A percentile compares a stretch with the other conserved stretches of the same genome.
Evolutionary conservation across 2,113 vertebrate genomes (phyloP).

Genomic region (Piaya cayana): DNA sequence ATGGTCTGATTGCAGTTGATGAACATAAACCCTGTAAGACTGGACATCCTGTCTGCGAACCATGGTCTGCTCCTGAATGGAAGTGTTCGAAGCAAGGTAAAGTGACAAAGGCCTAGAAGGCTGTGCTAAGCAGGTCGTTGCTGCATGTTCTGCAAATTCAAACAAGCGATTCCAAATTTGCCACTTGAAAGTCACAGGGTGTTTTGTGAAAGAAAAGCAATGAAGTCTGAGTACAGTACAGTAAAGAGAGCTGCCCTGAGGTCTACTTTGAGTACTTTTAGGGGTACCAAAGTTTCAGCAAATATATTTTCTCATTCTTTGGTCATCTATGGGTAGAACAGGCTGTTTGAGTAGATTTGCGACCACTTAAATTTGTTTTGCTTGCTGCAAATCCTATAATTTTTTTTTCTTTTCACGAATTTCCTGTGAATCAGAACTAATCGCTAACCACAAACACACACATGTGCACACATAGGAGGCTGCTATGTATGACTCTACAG

Average conservation of each 20-base stretch:
- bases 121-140: not conserved
- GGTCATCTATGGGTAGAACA: not conserved
- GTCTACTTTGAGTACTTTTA: not conserved
- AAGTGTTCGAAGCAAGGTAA: not conserved
- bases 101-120: not conserved
- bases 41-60: not conserved
- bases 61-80: not conserved
- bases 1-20: not conserved
- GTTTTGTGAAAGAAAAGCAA: not conserved
- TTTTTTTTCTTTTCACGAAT: not conserved
- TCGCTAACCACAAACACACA: not conserved
- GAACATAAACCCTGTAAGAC: not conserved
- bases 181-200: not conserved
- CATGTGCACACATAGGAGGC: not conserved
- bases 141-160: fast-evolving
- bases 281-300: not conserved
- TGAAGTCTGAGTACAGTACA: not conserved
- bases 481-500: not conserved
- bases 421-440: not conserved
- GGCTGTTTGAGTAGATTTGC: not conserved
- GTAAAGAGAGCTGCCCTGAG: not conserved
- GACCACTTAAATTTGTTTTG: not conserved
- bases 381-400: not conserved
- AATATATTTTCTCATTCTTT: not conserved
- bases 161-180: not conserved